phyloP scores from a whole-genome alignment of 2,888 invertebrate genomes.

The Amiota mariae region DNA sequence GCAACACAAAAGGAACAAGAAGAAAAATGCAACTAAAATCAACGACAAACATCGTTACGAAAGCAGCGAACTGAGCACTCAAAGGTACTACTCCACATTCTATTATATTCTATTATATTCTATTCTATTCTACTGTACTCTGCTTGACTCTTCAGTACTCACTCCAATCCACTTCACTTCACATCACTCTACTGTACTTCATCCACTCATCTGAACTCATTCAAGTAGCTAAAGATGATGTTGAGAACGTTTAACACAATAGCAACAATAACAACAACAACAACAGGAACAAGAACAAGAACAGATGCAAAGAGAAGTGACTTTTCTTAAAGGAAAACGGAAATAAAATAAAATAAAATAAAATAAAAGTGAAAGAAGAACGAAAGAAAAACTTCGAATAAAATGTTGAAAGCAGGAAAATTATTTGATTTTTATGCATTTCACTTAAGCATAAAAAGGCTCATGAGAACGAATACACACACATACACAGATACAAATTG shows the following conservation, averaged over 20 bases:
- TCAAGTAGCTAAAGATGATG: conserved; percentile 4
- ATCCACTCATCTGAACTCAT: neutral
- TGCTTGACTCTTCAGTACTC: no score
- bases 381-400: neutral
- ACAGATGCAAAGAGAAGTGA: neutral
- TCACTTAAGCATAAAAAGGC: conserved; percentile 59
- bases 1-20: conserved; percentile 10
- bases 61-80: no score
- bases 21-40: conserved; percentile 2
- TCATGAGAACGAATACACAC: neutral
- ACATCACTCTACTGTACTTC: no score
- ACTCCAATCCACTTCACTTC: no score
- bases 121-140: no score
- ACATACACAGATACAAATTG: neutral
- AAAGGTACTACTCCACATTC: no score
- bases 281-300: no score
- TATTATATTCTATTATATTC: no score
- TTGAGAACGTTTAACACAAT: neutral
- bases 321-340: neutral
- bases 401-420: conserved; percentile 60
- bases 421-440: conserved; percentile 67
- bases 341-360: neutral
- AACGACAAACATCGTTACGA: neutral
- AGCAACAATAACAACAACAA: neutral
- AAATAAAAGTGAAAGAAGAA: neutral